Evolutionary conservation across 1,140 invertebrate species (phyloP), one percentile per base, ranked within the genome.

Genomic region (Leptonema lineaticorne): DNA sequence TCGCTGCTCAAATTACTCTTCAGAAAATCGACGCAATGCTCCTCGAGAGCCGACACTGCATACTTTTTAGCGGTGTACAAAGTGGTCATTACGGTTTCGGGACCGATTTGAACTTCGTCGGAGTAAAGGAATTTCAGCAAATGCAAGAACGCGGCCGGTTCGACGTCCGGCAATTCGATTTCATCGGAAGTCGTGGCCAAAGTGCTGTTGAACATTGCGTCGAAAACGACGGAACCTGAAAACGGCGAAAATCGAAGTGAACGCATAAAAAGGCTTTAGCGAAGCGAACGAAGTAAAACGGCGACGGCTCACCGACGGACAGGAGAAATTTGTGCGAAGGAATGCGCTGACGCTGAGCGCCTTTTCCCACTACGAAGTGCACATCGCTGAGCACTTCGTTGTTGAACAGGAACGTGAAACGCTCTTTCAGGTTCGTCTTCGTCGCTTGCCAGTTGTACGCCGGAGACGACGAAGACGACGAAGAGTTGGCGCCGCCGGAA

Each of bases 21-120:
- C 9, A 95, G 79, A 78, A 92, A 94, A 74, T 94, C 91, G 0
- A 94, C 92, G 81, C 93, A 95, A 70, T 90, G 90, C 71, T 90
- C 88, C 76, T 94, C 92, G 63, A 95, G 78, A 8, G 90, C 88
- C 9, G 90, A 89, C 0, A 94, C 90, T 5, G 90, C 91, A 80
- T 95, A 95, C 75, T 95, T 95, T 74, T 94, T 94, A 5, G 92
- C 92, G 6, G 92, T 91, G 75, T 94, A 94, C 50, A 94, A 76
- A 5, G 91, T 92, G 0, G 91, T 91, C 91, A 94, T 94, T 1
- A 94, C 92, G 75, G 89, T 92, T 76, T 94, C 92, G 2, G 91
- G 90, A 30, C 90, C 91, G 75, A 94, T 92, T 70, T 89, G 85
- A n/a, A 94, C 90, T 78, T 93, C 90, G 82, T 94, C 92, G 0